Evolutionary conservation across 2,113 vertebrate species (phyloP).

Genomic region (Lagopus leucura): DNA sequence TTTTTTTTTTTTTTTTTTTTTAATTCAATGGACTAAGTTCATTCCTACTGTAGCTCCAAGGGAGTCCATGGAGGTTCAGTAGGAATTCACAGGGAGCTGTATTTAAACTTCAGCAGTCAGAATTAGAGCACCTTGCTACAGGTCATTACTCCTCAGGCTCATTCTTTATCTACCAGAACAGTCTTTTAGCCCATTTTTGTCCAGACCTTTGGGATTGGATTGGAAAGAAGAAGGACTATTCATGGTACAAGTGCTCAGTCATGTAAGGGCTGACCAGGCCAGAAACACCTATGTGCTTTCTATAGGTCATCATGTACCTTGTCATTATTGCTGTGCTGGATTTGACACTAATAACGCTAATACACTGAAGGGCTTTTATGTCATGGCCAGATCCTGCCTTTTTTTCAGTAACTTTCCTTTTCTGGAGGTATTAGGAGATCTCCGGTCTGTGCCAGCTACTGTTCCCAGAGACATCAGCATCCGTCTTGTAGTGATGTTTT

Average conservation of each 20-base stretch:
- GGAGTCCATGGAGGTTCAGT: neutral
- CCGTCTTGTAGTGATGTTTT: neutral
- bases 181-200: neutral
- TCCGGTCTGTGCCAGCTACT: neutral
- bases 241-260: neutral
- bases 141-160: neutral
- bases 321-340: neutral
- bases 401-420: neutral
- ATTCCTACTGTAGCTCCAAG: neutral
- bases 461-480: neutral
- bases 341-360: neutral
- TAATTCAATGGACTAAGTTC: neutral
- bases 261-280: neutral
- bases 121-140: neutral
- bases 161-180: neutral
- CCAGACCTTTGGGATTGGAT: neutral
- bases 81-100: neutral
- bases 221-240: neutral
- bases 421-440: neutral
- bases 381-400: neutral
- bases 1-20: neutral
- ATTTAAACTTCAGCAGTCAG: neutral
- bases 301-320: neutral
- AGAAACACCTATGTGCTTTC: neutral
- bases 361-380: neutral